Conservation (phyloP, 2,797 vertebrate genomes). For the Todus mexicanus region DNA sequence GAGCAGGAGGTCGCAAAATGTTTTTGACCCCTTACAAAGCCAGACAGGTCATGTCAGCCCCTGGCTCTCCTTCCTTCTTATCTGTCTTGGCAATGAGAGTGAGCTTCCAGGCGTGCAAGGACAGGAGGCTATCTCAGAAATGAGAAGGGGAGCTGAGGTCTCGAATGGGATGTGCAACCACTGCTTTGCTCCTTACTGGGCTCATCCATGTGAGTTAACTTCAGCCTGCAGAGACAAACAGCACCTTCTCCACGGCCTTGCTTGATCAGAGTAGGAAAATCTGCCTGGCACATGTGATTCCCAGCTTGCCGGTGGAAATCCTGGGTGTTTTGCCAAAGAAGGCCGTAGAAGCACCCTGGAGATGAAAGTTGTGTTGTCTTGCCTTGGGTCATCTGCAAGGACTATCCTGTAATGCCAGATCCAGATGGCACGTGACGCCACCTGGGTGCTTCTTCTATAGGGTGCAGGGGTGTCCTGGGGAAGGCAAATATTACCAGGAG, state of each 20-base stretch:
- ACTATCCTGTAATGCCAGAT: not conserved
- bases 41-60: not conserved
- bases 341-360: not conserved
- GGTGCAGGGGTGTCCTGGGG: not conserved
- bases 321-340: not conserved
- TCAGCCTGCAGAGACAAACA: not conserved
- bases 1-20: not conserved
- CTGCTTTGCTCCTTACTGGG: not conserved
- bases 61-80: not conserved
- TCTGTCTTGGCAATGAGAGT: accelerated
- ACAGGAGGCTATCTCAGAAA: not conserved
- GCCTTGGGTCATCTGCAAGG: not conserved
- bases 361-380: accelerated
- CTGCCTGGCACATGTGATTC: accelerated
- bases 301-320: not conserved
- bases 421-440: not conserved
- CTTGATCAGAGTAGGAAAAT: not conserved
- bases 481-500: not conserved
- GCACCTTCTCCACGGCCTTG: not conserved
- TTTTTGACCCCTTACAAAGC: not conserved
- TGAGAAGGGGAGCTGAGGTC: not conserved
- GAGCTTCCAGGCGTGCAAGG: not conserved
- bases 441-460: not conserved
- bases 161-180: accelerated
- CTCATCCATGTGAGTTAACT: not conserved